These are phyloP conservation scores for Bembecia ichneumoniformis DNA, from an alignment of 2,888 invertebrate genomes.

Conservation along the genomic window DNA sequence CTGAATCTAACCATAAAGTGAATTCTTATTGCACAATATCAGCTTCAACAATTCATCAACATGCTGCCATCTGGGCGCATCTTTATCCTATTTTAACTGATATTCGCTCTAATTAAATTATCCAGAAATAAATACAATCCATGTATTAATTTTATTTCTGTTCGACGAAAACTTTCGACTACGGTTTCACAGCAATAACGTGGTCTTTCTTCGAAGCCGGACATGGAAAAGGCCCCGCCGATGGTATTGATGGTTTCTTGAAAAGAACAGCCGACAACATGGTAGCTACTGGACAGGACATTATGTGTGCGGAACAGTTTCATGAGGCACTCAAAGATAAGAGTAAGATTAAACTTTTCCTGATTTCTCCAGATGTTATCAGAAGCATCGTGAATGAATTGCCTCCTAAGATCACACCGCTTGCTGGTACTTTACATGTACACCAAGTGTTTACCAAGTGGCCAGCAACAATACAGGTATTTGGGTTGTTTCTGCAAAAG, in stretches of 20 bases:
- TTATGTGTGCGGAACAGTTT: constrained; percentile 1
- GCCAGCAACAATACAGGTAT: not conserved
- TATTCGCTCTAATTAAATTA: not conserved
- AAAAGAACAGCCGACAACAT: constrained; percentile 1
- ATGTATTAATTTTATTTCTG: constrained; percentile 2
- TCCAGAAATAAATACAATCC: not conserved
- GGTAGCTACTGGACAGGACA: constrained; percentile 5
- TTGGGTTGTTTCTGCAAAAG: not conserved
- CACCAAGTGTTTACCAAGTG: not conserved
- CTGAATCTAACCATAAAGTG: not conserved
- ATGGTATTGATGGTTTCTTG: constrained; percentile 3
- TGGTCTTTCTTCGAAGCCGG: constrained; percentile 9
- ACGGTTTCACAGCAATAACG: constrained; percentile 5
- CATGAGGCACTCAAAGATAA: constrained; percentile 9
- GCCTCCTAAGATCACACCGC: not conserved
- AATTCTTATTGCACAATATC: constrained; percentile 3
- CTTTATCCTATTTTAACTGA: constrained; percentile 1
- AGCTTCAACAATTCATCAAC: not conserved
- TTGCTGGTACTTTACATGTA: not conserved
- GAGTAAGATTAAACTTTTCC: constrained; percentile 3
- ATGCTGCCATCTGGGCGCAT: constrained; percentile 6
- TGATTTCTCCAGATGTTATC: not conserved
- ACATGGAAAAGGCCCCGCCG: constrained; percentile 9
- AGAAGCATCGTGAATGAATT: not conserved
- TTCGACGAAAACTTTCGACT: constrained; percentile 1